These are phyloP conservation scores for Otis tarda DNA, from an alignment of 2,113 vertebrate genomes.

Conservation along the genomic window DNA sequence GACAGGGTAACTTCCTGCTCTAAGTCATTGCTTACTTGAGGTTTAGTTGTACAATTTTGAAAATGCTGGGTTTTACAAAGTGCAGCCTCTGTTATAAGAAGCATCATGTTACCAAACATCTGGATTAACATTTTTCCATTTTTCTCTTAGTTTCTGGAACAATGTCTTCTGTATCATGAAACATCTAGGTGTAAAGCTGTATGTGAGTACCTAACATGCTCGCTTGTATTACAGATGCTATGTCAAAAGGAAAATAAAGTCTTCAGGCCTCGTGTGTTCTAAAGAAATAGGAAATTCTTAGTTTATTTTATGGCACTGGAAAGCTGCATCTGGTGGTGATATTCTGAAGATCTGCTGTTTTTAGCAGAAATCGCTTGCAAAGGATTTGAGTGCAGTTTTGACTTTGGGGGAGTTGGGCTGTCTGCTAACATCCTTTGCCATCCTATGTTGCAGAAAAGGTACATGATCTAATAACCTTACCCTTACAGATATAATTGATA, in stretches of 20 bases:
- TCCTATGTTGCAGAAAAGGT: neutral
- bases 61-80: neutral
- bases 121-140: neutral
- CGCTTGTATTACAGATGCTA: conserved; percentile 4
- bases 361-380: neutral
- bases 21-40: neutral
- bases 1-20: neutral
- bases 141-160: conserved; percentile 30
- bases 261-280: conserved; percentile 16
- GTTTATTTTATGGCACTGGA: neutral
- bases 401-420: neutral
- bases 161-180: conserved; percentile 20
- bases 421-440: neutral
- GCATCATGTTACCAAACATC: neutral
- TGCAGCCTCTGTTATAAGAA: neutral
- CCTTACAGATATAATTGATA: neutral
- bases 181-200: conserved; percentile 35
- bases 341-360: neutral
- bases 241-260: conserved; percentile 47
- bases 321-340: neutral
- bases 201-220: conserved; percentile 6
- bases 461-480: neutral
- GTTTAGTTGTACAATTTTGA: neutral
- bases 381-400: neutral
- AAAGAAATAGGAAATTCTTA: conserved; percentile 23